Base-by-base conservation (phyloP, 2,113 vertebrate species). In the Verasper variegatus region DNA sequence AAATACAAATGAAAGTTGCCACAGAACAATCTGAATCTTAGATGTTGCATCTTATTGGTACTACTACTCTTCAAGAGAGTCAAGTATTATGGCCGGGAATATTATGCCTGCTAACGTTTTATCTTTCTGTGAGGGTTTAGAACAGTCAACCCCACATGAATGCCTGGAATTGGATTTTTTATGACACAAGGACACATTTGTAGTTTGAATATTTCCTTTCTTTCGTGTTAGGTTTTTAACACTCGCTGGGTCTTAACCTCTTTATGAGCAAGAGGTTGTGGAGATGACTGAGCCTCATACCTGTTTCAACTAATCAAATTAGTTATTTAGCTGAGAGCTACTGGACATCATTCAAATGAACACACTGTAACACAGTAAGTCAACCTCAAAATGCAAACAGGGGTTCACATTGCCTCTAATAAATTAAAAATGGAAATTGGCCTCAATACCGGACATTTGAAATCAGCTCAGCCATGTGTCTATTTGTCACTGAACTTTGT, bases 171-270 rank as follows among this genome's bases (percentile, higher is more conserved):
- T 57, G 9, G 4, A 60, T 60, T 73, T 77, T 75, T 76, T 76
- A 68, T 27, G 49, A 67, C 20, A 68, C 27, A 54, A 68, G 64
- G 73, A 65, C 65, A 70, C 67, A 45, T 74, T 75, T 75, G 24
- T 54, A 20, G 31, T 75, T 67, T 76, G 72, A 67, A 42, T 83
- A 35, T 78, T 81, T 54, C 40, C 20, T 15, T 82, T 54, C 42
- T 52, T 71, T 59, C 11, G 12, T 13, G 4, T 40, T 54, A 11
- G 56, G 18, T 60, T 47, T 35, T 60, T n/a, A n/a, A 40, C 49
- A 9, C 56, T 63, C 27, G 59, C 42, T 51, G 26, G 70, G 21
- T 71, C 9, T 56, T 62, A 2, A 35, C 6, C 9, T 45, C 40
- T 58, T 37, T 23, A 18, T 66, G 24, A 62, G 40, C 40, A 11